Conservation (phyloP, 2,113 vertebrate genomes). For the Dipodomys stephensi region DNA sequence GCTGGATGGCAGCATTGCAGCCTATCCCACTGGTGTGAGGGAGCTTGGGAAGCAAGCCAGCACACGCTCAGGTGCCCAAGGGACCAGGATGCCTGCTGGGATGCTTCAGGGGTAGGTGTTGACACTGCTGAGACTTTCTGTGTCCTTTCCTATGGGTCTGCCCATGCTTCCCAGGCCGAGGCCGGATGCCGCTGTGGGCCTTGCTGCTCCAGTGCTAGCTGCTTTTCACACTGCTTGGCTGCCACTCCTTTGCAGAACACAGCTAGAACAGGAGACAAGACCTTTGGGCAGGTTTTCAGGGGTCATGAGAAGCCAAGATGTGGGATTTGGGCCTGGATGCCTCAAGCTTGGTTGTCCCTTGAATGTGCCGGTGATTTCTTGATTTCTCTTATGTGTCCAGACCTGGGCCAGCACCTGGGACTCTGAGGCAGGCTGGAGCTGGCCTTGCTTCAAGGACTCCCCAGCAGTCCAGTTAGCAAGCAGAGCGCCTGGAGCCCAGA, state of each 20-base stretch:
- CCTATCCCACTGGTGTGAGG: background rate
- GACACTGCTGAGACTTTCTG: accelerated
- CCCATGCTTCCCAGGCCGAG: background rate
- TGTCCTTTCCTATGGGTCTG: background rate
- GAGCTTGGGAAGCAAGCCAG: accelerated
- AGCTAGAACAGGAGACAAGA: background rate
- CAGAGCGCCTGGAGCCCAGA: no score
- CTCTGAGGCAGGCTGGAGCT: no score
- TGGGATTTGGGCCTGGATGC: no score
- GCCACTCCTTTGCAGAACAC: background rate
- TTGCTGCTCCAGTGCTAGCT: background rate
- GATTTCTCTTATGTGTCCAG: no score
- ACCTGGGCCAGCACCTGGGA: no score
- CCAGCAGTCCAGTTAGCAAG: accelerated
- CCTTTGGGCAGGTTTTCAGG: accelerated
- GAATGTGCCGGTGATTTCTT: accelerated
- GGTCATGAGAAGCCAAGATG: accelerated
- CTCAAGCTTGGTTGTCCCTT: no score
- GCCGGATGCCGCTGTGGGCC: background rate
- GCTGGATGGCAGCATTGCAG: background rate
- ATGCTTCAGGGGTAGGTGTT: background rate
- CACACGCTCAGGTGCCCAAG: accelerated
- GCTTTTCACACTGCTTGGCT: background rate
- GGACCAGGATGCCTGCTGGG: background rate
- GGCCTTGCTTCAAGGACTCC: background rate